Conservation (phyloP, 1,140 invertebrate genomes). For the Episyrphus balteatus region DNA sequence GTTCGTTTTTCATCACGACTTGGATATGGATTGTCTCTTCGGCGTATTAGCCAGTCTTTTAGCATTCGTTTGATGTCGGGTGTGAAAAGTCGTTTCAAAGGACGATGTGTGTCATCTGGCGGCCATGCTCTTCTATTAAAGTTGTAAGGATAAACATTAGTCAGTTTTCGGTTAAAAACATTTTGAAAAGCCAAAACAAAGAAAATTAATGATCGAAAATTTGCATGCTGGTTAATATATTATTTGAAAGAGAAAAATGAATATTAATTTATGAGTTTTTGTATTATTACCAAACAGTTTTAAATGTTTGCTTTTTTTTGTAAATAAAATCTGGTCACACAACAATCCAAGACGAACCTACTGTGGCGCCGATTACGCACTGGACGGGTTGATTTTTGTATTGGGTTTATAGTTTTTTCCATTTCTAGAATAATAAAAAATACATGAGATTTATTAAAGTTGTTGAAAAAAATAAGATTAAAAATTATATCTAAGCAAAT, state of each 20-base stretch:
- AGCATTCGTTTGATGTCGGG: slow-evolving; percentile 61
- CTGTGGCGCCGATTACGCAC: slow-evolving; percentile 46
- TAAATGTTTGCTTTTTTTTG: not conserved
- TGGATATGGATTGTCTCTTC: slow-evolving; percentile 61
- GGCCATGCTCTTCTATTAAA: slow-evolving; percentile 29
- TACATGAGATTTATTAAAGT: not conserved
- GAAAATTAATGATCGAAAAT: not conserved
- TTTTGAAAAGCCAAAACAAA: not conserved
- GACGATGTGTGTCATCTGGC: slow-evolving; percentile 33
- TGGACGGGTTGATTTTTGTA: slow-evolving; percentile 39
- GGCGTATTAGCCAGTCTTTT: slow-evolving; percentile 57
- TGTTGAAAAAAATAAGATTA: slow-evolving; percentile 3
- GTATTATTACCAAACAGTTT: not conserved
- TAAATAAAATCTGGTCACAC: not conserved
- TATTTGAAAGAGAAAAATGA: not conserved
- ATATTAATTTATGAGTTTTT: not conserved
- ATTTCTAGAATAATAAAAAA: slow-evolving; percentile 5
- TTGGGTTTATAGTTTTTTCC: slow-evolving; percentile 13
- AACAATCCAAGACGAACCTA: slow-evolving; percentile 33
- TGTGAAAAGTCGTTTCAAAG: slow-evolving; percentile 56
- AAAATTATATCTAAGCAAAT: too few relatives aligned
- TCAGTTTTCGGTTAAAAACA: not conserved
- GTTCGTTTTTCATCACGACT: slow-evolving; percentile 59
- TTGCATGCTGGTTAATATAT: not conserved
- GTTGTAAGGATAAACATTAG: not conserved